Evolutionary conservation across 2,113 vertebrate genomes (phyloP).

Genomic region (Macaca nemestrina): DNA sequence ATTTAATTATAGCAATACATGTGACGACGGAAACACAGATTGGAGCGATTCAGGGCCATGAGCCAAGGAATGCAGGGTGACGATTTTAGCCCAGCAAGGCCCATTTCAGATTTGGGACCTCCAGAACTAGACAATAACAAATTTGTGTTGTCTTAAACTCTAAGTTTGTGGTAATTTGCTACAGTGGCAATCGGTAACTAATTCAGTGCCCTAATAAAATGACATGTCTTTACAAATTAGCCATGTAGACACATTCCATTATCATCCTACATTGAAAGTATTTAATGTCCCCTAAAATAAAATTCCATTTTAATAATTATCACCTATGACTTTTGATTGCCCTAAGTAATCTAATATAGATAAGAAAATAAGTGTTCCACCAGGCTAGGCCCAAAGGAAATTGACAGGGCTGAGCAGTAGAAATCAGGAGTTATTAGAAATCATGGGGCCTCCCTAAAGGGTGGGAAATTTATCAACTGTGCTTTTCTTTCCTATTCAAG

Average conservation of each 20-base stretch:
- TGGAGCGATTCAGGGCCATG: rapidly evolving
- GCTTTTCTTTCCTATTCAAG: not conserved
- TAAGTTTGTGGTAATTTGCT: not conserved
- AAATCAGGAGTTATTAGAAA: not conserved
- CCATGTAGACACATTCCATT: not conserved
- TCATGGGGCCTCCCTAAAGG: not conserved
- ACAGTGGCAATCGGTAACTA: not conserved
- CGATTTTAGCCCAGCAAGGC: not conserved
- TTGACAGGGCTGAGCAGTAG: not conserved
- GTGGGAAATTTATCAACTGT: not conserved
- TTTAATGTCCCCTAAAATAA: not conserved
- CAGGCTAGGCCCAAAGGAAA: not conserved
- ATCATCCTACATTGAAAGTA: not conserved
- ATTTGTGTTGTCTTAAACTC: not conserved
- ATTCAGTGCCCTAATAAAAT: not conserved
- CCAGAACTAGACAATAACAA: not conserved
- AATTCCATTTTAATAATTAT: not conserved
- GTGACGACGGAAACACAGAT: not conserved
- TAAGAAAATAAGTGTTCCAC: not conserved
- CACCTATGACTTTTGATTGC: not conserved
- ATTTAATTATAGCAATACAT: not conserved
- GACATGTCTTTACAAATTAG: not conserved
- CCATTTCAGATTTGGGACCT: not conserved
- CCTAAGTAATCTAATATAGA: not conserved
- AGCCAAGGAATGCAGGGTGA: not conserved